Evolutionary conservation across 2,113 vertebrate genomes (phyloP), one percentile per base, ranked within the genome.

Genomic region (Eleginops maclovinus): DNA sequence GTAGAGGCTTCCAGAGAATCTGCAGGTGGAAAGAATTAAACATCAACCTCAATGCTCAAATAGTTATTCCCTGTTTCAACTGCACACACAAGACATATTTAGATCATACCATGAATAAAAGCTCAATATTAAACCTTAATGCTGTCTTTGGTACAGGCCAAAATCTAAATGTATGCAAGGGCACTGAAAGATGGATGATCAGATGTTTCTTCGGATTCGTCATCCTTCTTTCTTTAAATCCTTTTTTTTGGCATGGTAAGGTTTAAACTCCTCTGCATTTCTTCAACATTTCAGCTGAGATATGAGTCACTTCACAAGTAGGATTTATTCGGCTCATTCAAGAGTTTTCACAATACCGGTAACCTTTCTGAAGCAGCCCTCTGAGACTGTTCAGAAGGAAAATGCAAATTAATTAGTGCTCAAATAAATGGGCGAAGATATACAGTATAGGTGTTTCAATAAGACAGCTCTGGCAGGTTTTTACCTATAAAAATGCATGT

Each of bases 1-100:
- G 94, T 95, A 50, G 89, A 88, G 68, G 82, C 31, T 41, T 93
- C 94, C 68, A 81, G 58, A 51, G 70, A 75, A 75, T 90, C 91
- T 93, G 63, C 21, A 65, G 40, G 26, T 4, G 16, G 4, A 75
- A 28, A 79, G 28, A 44, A 26, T 26, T 9, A 60, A 40, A 43
- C 1, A 62, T 16, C 47, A 40, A 41, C 8, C 2, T 41, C 15
- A 40, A 24, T 63, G 3, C 22, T 21, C 2, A 14, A 21, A 41
- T 21, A 10, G 17, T 44, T 3, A 40, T 14, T 51, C 65, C 49
- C 47, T 49, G 47, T 9, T 49, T 16, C 12, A 19, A 64, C 22
- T 26, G 24, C 44, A 28, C 44, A 65, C n/a, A 46, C 0, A 21
- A 40, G 22, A 50, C 26, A 66, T 2, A 50, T 50, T 36, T 15